phyloP scores from a whole-genome alignment of 2,888 invertebrate species.

The Drosophila picticornis region DNA sequence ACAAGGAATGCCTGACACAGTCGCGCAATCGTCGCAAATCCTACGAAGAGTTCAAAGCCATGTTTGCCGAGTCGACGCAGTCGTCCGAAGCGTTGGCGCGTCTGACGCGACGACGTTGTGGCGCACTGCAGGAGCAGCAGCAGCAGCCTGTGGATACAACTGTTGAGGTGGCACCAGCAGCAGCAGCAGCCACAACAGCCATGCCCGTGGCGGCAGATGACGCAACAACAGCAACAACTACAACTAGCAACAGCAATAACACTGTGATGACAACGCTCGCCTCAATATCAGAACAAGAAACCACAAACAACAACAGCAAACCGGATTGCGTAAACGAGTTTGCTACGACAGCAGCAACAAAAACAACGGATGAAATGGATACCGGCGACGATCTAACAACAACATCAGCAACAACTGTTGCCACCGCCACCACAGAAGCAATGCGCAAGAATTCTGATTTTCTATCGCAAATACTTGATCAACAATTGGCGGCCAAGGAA shows the following conservation, averaged over 20 bases:
- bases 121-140: constrained; percentile 69
- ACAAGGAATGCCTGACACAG: constrained; percentile 85
- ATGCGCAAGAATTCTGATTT: constrained; percentile 84
- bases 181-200: constrained; percentile 18
- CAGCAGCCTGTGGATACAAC: constrained; percentile 23
- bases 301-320: constrained; percentile 63
- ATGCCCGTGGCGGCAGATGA: constrained; percentile 54
- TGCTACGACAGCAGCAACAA: constrained; percentile 36
- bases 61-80: constrained; percentile 72
- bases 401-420: constrained; percentile 18
- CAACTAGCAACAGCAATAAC: constrained; percentile 41
- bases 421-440: constrained; percentile 77
- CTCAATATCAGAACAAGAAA: constrained; percentile 83
- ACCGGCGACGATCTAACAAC: constrained; percentile 75
- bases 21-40: constrained; percentile 85
- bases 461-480: constrained; percentile 84
- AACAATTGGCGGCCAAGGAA: constrained; percentile 81
- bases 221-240: constrained; percentile 53
- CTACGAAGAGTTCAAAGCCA: constrained; percentile 85
- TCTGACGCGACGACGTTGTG: constrained; percentile 62
- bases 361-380: constrained; percentile 77
- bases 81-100: constrained; percentile 39
- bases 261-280: constrained; percentile 71
- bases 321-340: constrained; percentile 80
- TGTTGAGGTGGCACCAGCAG: constrained; percentile 25